Conservation (phyloP, 2,888 invertebrate genomes). For the Chalcis sispes region DNA sequence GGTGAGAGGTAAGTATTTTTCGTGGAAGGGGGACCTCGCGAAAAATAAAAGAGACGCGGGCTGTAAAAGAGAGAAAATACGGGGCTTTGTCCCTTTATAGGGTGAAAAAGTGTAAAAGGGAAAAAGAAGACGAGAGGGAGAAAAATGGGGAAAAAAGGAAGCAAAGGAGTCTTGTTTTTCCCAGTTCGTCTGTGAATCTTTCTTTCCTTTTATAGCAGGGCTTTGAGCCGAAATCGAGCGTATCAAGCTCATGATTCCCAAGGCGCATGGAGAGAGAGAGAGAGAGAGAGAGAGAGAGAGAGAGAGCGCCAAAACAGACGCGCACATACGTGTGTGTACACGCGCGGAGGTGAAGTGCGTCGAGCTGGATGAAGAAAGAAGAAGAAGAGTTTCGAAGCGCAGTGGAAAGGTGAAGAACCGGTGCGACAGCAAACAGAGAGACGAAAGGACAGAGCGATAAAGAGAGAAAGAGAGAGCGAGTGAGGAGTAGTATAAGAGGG, state of each 20-base stretch:
- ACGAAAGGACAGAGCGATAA: neutral
- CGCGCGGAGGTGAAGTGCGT: neutral
- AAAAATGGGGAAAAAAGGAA: neutral
- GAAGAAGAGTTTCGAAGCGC: neutral
- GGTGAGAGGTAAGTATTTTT: no score
- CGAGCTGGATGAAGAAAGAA: conserved; percentile 6
- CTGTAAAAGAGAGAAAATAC: neutral
- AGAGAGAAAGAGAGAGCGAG: neutral
- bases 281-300: no score
- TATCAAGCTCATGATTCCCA: conserved; percentile 26
- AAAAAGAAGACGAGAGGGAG: neutral
- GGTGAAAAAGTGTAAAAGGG: neutral
- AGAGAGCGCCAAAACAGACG: conserved; percentile 31
- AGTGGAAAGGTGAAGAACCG: conserved; percentile 4
- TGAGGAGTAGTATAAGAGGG: neutral
- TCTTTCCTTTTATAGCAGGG: neutral
- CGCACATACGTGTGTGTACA: neutral
- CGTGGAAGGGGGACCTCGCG: neutral
- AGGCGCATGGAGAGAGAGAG: neutral
- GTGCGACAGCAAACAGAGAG: neutral
- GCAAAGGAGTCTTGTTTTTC: neutral
- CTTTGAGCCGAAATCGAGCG: conserved; percentile 48
- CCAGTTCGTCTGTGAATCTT: neutral
- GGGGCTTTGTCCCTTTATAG: conserved; percentile 3
- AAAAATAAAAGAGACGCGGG: neutral